These are phyloP conservation scores for Hermetia illucens DNA, from an alignment of 1,140 invertebrate genomes.

Conservation along the genomic window DNA sequence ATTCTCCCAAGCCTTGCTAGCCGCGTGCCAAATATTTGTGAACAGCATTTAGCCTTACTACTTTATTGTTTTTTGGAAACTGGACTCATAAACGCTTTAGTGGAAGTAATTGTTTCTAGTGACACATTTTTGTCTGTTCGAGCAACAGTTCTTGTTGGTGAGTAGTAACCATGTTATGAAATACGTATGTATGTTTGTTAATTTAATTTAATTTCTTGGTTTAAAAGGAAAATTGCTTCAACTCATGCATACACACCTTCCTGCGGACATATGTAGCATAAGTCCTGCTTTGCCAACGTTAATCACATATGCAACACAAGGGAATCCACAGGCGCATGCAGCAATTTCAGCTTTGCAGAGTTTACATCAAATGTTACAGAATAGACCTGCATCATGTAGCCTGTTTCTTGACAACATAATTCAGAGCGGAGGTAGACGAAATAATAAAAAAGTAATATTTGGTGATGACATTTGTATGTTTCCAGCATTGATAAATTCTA, in stretches of 20 bases:
- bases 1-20: slow-evolving; percentile 69
- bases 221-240: slow-evolving; percentile 61
- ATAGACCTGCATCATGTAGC: slow-evolving; percentile 60
- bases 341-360: slow-evolving; percentile 64
- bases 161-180: slow-evolving; percentile 7
- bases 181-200: neutral
- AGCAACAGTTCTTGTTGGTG: slow-evolving; percentile 73
- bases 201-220: slow-evolving; percentile 7
- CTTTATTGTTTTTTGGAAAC: slow-evolving; percentile 76
- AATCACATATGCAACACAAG: slow-evolving; percentile 59
- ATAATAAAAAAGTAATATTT: neutral
- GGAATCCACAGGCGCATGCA: slow-evolving; percentile 60
- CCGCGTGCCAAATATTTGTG: slow-evolving; percentile 74
- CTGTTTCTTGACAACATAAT: slow-evolving; percentile 72
- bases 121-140: slow-evolving; percentile 80
- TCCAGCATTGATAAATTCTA: slow-evolving; percentile 21
- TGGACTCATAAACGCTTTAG: slow-evolving; percentile 74
- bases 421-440: slow-evolving; percentile 26
- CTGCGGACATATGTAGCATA: slow-evolving; percentile 67
- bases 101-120: slow-evolving; percentile 78
- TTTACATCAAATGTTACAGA: slow-evolving; percentile 64
- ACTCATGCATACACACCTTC: slow-evolving; percentile 68
- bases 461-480: neutral
- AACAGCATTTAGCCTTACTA: slow-evolving; percentile 80
- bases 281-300: slow-evolving; percentile 69